Evolutionary conservation across 2,888 invertebrate species (phyloP).

Genomic region (Selenia dentaria): DNA sequence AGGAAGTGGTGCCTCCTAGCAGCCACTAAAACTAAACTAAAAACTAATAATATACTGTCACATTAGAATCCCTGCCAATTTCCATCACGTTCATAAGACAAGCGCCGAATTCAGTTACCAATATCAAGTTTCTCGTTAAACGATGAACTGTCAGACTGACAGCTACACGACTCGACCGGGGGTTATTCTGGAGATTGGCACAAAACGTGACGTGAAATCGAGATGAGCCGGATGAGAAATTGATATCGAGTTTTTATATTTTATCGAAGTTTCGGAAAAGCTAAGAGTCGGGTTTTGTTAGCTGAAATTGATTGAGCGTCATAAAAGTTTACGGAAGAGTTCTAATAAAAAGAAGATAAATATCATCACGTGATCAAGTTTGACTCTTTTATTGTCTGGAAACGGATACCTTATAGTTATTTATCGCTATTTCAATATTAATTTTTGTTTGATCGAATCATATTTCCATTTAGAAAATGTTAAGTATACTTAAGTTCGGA

Average conservation of each 20-base stretch:
- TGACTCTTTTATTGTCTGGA: not conserved
- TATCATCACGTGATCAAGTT: not conserved
- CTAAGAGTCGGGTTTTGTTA: constrained; percentile 6
- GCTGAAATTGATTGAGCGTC: constrained; percentile 16
- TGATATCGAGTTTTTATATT: constrained; percentile 27
- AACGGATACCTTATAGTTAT: not conserved
- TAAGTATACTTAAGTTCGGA: too few relatives aligned
- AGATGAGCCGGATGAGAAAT: constrained; percentile 20
- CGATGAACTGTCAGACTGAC: constrained; percentile 8
- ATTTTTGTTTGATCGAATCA: too few relatives aligned
- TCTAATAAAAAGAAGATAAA: not conserved
- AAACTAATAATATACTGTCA: too few relatives aligned
- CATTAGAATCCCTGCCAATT: too few relatives aligned
- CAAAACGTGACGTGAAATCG: constrained; percentile 24
- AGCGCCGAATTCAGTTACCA: not conserved
- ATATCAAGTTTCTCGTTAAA: not conserved
- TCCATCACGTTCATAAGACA: not conserved
- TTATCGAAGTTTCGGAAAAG: constrained; percentile 20
- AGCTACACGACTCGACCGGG: not conserved
- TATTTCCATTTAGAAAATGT: too few relatives aligned
- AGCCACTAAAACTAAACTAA: too few relatives aligned
- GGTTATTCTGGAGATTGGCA: constrained; percentile 12
- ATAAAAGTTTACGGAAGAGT: constrained; percentile 7
- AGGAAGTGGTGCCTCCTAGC: too few relatives aligned
- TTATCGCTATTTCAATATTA: too few relatives aligned